Evolutionary conservation across 1,140 invertebrate species (phyloP).

Genomic region (Papilio helenus): DNA sequence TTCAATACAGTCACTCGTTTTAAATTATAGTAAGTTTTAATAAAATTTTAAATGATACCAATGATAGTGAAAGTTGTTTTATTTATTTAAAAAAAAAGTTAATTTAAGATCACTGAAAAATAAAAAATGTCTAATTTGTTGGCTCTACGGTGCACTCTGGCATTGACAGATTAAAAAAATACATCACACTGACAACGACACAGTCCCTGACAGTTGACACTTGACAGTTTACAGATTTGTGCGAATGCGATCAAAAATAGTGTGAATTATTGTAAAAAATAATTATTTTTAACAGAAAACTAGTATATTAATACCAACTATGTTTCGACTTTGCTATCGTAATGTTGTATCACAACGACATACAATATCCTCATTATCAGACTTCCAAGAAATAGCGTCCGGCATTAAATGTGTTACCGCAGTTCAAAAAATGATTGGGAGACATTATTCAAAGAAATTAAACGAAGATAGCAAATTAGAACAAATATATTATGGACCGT

Average conservation of each 20-base stretch:
- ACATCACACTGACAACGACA: background rate
- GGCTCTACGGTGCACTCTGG: background rate
- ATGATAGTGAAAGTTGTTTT: background rate
- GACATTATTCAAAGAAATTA: slow-evolving; percentile 56
- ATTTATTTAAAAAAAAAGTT: background rate
- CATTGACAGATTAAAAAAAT: background rate
- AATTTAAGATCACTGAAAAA: background rate
- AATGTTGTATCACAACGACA: slow-evolving; percentile 40
- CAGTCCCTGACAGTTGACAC: background rate
- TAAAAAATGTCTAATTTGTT: background rate
- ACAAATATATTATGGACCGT: slow-evolving; percentile 83
- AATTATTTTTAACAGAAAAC: background rate
- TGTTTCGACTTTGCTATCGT: slow-evolving; percentile 47
- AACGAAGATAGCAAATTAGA: slow-evolving; percentile 62
- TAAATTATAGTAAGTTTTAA: background rate
- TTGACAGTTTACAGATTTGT: too few species aligned
- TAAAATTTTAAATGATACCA: background rate
- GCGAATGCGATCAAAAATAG: background rate
- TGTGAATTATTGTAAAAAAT: background rate
- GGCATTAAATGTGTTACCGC: slow-evolving; percentile 50
- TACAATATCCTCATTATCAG: slow-evolving; percentile 42
- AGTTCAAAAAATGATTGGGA: slow-evolving; percentile 46
- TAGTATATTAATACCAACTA: slow-evolving; percentile 31
- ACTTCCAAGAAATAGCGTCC: slow-evolving; percentile 52
- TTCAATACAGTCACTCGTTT: too few species aligned